phyloP scores from a whole-genome alignment of 2,888 invertebrate genomes.

The Terebella lapidaria region DNA sequence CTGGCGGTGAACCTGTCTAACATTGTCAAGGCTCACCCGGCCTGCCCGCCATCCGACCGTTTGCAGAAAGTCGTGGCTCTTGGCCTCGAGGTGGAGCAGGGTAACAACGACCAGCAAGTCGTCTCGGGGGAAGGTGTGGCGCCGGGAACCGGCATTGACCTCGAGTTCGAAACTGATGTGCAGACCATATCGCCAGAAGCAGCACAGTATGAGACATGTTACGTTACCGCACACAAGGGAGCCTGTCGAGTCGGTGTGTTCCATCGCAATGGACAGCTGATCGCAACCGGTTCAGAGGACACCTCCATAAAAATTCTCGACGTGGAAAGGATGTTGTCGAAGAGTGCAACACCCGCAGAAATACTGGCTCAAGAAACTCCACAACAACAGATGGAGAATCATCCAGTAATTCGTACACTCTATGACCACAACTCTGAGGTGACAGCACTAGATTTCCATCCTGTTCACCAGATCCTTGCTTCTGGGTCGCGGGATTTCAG shows the following conservation, averaged over 20 bases:
- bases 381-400: conserved; percentile 71
- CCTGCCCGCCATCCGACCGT: conserved; percentile 93
- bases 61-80: conserved; percentile 79
- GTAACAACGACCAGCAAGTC: no score
- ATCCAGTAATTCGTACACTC: conserved; percentile 94
- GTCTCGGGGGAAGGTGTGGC: conserved; percentile 33
- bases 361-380: conserved; percentile 51
- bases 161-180: conserved; percentile 93
- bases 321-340: conserved; percentile 97
- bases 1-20: conserved; percentile 80
- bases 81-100: conserved; percentile 77
- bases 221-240: conserved; percentile 96
- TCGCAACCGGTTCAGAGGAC: conserved; percentile 97
- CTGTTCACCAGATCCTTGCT: conserved; percentile 74
- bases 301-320: conserved; percentile 98
- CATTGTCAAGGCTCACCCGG: conserved; percentile 82
- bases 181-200: conserved; percentile 91
- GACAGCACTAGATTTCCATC: conserved; percentile 93
- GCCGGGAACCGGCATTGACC: conserved; percentile 67
- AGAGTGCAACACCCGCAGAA: conserved; percentile 70
- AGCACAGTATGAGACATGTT: conserved; percentile 95
- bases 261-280: conserved; percentile 83
- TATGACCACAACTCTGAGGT: conserved; percentile 97
- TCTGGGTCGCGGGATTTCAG: conserved; percentile 93
- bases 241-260: conserved; percentile 91